Evolutionary conservation across 2,888 invertebrate genomes (phyloP).

Genomic region (Troilus luridus): DNA sequence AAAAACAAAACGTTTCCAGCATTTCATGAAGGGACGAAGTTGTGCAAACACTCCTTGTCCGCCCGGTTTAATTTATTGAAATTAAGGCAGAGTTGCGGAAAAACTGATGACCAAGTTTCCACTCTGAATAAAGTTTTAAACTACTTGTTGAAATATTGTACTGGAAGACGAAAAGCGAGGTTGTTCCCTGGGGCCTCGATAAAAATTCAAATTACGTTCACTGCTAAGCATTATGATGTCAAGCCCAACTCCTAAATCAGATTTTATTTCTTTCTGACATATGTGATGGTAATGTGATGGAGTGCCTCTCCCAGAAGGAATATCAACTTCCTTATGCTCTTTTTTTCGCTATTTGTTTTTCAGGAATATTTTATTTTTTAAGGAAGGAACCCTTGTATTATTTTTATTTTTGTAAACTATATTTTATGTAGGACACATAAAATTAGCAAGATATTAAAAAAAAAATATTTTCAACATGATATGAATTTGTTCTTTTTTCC

Average conservation of each 20-base stretch:
- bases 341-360: no score
- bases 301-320: background rate
- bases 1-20: background rate
- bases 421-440: no score
- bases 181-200: background rate
- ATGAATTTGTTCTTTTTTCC: no score
- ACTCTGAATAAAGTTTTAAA: background rate
- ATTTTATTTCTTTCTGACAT: background rate
- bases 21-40: background rate
- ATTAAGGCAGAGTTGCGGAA: background rate
- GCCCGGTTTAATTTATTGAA: background rate
- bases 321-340: background rate
- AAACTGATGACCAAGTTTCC: background rate
- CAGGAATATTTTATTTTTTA: no score
- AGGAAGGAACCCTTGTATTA: no score
- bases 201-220: slow-evolving; percentile 3
- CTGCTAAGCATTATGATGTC: background rate
- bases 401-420: no score
- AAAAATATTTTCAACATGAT: no score
- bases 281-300: background rate
- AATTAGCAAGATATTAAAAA: no score
- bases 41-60: background rate
- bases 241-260: background rate
- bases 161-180: background rate
- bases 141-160: background rate